Percentiles rank a stretch among this genome's conserved stretches.
Evolutionary conservation across 2,888 invertebrate genomes (phyloP).

Genomic region (Branchellion lobata): DNA sequence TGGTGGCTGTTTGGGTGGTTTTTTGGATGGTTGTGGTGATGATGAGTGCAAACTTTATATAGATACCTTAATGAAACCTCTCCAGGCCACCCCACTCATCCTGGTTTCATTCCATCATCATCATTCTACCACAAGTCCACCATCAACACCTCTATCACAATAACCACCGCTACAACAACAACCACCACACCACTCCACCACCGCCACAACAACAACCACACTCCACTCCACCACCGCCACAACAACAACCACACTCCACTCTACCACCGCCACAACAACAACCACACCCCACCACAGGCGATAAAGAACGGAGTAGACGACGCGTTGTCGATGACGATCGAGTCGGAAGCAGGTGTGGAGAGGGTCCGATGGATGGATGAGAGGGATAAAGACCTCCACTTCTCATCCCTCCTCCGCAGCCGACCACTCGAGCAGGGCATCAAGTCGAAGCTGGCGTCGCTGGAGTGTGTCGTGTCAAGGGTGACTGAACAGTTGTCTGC

Average conservation of each 20-base stretch:
- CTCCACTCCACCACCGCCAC: too few species aligned
- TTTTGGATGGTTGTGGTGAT: background rate
- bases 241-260: too few species aligned
- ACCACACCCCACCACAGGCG: slow-evolving; percentile 12
- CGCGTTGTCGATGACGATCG: slow-evolving; percentile 66
- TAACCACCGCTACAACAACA: too few species aligned
- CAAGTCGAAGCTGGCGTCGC: background rate
- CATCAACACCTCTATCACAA: too few species aligned
- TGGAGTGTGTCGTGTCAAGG: background rate
- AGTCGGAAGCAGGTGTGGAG: slow-evolving; percentile 60
- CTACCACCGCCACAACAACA: too few species aligned
- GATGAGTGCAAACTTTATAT: background rate
- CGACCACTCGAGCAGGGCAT: slow-evolving; percentile 36
- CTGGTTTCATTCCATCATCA: too few species aligned
- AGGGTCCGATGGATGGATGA: slow-evolving; percentile 59
- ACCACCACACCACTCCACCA: too few species aligned
- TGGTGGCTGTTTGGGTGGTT: too few species aligned
- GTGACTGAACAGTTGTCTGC: background rate
- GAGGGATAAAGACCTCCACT: slow-evolving; percentile 58
- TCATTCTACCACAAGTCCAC: too few species aligned
- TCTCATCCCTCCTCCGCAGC: slow-evolving; percentile 44
- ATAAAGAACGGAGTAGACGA: slow-evolving; percentile 66
- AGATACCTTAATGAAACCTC: too few species aligned
- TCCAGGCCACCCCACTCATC: too few species aligned
- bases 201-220: too few species aligned